Evolutionary conservation across 2,797 vertebrate species (phyloP), one percentile per base, ranked within the genome.

Genomic region (Spea hammondii): DNA sequence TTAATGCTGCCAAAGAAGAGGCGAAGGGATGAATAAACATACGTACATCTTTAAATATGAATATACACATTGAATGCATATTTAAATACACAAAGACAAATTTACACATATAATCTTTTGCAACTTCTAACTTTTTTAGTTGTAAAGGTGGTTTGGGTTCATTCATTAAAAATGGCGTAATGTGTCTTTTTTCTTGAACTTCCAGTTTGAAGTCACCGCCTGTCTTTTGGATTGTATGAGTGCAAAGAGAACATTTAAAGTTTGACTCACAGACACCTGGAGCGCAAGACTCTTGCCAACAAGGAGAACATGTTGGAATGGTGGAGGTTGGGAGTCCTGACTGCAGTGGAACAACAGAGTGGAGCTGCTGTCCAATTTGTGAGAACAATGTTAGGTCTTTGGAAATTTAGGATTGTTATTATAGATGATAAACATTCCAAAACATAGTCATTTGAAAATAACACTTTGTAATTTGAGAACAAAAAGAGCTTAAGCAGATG

Each of bases 371-470:
- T 72, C 45, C 70, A 72, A 48, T 72, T 72, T 62, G 45, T 72
- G 32, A 72, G 70, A 72, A 59, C 45, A 72, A 72, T 57, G 70
- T 72, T n/a, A 60, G 46, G n/a, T 44, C 46, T 48, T 72, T 72
- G 45, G 45, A 60, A 60, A 48, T 60, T 17, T 72, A 46, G 46
- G 54, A 60, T 17, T 72, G 55, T 72, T 72, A 60, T 72, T 72
- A 46, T 48, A 72, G 45, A 72, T 60, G 55, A 60, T 14, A 72
- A 72, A 72, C 54, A 60, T 72, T 72, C 47, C 72, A 50, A 72
- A 47, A 60, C 70, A 72, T 60, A 45, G 44, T 49, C 55, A 64
- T 74, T 74, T 72, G n/a, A 62, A 64, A 50, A 51, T 64, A 74
- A 50, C 59, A 51, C 72, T 64, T 74, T 64, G 72, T 64, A 74